phyloP scores from a whole-genome alignment of 2,888 invertebrate species.

The Carcina quercana region DNA sequence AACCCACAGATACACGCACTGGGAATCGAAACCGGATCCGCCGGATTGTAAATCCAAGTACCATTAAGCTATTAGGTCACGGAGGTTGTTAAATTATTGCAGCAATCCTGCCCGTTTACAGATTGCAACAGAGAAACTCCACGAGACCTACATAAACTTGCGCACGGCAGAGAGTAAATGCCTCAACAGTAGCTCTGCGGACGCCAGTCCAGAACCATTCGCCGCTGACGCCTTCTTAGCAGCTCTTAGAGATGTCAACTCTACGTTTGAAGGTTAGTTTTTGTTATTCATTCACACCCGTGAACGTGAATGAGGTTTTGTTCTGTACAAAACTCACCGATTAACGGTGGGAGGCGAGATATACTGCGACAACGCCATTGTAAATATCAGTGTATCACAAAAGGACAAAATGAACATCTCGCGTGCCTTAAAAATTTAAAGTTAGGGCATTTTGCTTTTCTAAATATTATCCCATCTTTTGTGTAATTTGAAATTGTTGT shows the following conservation, averaged over 20 bases:
- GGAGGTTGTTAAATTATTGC: no score
- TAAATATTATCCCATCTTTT: no score
- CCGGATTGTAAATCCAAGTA: no score
- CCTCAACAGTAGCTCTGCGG: slow-evolving; percentile 48
- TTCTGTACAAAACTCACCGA: not conserved
- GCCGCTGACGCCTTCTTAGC: slow-evolving; percentile 88
- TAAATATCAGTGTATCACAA: not conserved
- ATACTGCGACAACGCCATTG: not conserved
- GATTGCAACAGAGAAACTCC: slow-evolving; percentile 87
- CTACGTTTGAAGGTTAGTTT: slow-evolving; percentile 68
- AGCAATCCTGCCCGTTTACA: no score
- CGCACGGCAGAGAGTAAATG: slow-evolving; percentile 81
- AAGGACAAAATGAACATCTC: no score
- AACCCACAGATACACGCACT: no score
- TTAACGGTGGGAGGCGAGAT: no score
- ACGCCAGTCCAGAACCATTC: slow-evolving; percentile 83
- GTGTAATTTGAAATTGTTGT: no score
- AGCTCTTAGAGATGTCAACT: slow-evolving; percentile 83
- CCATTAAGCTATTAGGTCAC: no score
- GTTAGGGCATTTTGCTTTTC: no score
- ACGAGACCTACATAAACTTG: slow-evolving; percentile 85
- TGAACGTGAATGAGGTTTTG: not conserved
- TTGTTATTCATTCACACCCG: not conserved
- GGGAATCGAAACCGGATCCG: no score
- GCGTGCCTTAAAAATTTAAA: no score